Conservation (phyloP, 2,113 vertebrate species). For the Fulmarus glacialis region DNA sequence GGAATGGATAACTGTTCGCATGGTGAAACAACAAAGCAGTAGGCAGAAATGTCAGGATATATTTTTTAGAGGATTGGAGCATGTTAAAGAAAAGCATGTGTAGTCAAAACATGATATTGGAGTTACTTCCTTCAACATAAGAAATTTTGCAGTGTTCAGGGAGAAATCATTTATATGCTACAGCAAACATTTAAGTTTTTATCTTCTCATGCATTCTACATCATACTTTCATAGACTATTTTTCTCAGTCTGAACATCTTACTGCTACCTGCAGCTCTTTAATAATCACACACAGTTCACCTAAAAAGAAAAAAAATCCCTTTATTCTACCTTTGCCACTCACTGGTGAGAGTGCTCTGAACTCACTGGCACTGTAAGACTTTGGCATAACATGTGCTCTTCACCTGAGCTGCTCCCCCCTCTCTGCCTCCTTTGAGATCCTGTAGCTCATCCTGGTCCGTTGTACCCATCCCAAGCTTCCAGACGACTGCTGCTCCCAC, state of each 20-base stretch:
- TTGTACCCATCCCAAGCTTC: neutral
- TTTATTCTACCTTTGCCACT: neutral
- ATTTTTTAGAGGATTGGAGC: neutral
- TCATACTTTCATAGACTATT: neutral
- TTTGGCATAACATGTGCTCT: neutral
- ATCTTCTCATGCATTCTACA: neutral
- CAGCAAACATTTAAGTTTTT: neutral
- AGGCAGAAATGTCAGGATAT: neutral
- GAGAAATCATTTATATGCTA: neutral
- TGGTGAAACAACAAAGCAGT: neutral
- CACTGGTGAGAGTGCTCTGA: accelerated
- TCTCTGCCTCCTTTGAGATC: neutral
- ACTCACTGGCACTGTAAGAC: neutral
- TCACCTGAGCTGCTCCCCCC: neutral
- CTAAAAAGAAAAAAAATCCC: neutral
- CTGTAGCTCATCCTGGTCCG: neutral
- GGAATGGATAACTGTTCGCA: neutral
- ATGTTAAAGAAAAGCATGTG: neutral
- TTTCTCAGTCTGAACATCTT: neutral
- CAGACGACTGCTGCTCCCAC: accelerated
- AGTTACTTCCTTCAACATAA: neutral
- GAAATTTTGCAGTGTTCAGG: neutral
- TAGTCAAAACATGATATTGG: neutral
- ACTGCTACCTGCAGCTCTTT: neutral
- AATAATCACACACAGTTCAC: neutral